These are phyloP conservation scores for Plectropomus leopardus DNA, from an alignment of 2,113 vertebrate genomes.

Conservation along the genomic window DNA sequence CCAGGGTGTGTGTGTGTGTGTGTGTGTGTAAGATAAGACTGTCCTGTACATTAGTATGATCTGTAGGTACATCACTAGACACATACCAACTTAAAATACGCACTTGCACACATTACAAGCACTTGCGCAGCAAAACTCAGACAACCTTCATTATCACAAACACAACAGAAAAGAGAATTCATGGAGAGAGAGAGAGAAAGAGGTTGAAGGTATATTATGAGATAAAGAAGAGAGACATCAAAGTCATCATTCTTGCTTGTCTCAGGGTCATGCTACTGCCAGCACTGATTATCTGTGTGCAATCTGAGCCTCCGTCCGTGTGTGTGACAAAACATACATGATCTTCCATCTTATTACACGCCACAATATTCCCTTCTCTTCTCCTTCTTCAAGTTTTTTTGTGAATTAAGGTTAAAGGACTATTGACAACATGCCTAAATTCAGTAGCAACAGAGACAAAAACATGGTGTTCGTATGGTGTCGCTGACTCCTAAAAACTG, in stretches of 20 bases:
- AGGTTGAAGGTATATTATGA: slow-evolving; percentile 11
- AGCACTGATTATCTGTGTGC: slow-evolving; percentile 26
- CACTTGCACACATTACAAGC: background rate
- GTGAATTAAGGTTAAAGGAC: background rate
- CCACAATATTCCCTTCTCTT: background rate
- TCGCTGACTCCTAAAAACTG: too few species aligned
- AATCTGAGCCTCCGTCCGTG: slow-evolving; percentile 20
- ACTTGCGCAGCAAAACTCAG: slow-evolving; percentile 17
- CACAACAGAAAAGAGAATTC: slow-evolving; percentile 12
- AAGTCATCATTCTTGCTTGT: slow-evolving; percentile 37
- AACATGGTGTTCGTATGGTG: too few species aligned
- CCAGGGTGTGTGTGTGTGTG: background rate
- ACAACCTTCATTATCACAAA: slow-evolving; percentile 37
- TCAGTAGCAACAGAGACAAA: too few species aligned
- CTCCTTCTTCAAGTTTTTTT: too few species aligned
- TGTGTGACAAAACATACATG: background rate
- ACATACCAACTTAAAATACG: too few species aligned
- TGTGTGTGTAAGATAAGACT: slow-evolving; percentile 1
- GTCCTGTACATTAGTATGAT: background rate
- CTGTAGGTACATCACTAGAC: background rate
- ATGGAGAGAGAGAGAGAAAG: background rate
- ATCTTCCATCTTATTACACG: background rate
- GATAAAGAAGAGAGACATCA: slow-evolving; percentile 37
- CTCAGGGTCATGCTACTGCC: slow-evolving; percentile 13
- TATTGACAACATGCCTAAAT: too few species aligned